Percentiles rank a stretch among this genome's conserved stretches.
phyloP scores from a whole-genome alignment of 2,888 invertebrate genomes.

The Idaea dimidiata region DNA sequence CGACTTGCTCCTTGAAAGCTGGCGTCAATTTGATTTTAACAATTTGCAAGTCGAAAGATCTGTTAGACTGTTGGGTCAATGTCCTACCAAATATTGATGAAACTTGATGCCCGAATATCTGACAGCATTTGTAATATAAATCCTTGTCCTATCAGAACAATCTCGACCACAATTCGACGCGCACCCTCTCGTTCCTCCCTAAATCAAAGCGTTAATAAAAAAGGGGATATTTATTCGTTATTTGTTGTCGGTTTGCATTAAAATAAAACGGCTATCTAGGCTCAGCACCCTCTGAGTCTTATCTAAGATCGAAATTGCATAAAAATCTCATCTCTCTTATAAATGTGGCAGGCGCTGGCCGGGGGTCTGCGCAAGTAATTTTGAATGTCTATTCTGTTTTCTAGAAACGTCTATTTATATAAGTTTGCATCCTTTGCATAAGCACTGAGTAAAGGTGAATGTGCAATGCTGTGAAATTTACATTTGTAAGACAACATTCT shows the following conservation, averaged over 20 bases:
- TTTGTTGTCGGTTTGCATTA: conserved; percentile 79
- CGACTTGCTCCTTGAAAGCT: conserved; percentile 20
- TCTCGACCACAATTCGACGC: conserved; percentile 72
- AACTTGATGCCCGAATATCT: conserved; percentile 60
- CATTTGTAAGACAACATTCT: neutral
- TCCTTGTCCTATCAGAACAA: conserved; percentile 63
- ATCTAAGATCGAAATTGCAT: conserved; percentile 78
- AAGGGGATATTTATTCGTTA: conserved; percentile 76
- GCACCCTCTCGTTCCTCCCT: conserved; percentile 64
- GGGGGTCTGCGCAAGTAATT: conserved; percentile 68
- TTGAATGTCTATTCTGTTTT: conserved; percentile 41
- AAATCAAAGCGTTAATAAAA: conserved; percentile 75
- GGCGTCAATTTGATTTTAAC: conserved; percentile 34
- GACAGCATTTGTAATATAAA: conserved; percentile 66
- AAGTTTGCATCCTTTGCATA: conserved; percentile 14
- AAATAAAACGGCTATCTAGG: conserved; percentile 76
- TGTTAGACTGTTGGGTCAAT: conserved; percentile 35
- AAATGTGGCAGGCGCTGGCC: conserved; percentile 60
- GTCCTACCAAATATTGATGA: conserved; percentile 60
- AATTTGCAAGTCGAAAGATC: conserved; percentile 33
- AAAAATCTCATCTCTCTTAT: conserved; percentile 72
- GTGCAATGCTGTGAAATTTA: neutral
- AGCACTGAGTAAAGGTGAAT: neutral
- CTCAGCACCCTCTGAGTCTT: conserved; percentile 69
- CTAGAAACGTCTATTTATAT: conserved; percentile 36